Percentiles rank a stretch among this genome's conserved stretches.
Evolutionary conservation across 2,797 vertebrate species (phyloP).

Genomic region (Anguilla marmorata): DNA sequence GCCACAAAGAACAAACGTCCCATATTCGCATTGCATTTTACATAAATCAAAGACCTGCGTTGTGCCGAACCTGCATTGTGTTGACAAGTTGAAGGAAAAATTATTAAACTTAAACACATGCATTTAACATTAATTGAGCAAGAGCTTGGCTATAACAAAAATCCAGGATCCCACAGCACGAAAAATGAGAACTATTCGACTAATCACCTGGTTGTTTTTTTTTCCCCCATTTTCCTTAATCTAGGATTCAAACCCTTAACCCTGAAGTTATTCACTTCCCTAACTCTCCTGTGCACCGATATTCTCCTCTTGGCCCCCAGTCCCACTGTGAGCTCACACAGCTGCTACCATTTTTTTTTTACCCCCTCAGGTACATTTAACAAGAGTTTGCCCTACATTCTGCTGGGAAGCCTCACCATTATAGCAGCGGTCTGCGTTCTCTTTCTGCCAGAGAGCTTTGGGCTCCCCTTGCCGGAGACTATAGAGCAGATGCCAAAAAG

Average conservation of each 20-base stretch:
- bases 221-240: not conserved
- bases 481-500: constrained; percentile 77
- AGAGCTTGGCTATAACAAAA: too few relatives aligned
- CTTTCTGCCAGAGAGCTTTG: constrained; percentile 84
- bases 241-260: not conserved
- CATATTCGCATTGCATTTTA: not conserved
- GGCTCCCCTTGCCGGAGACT: constrained; percentile 79
- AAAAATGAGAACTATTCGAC: too few relatives aligned
- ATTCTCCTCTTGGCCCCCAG: not conserved
- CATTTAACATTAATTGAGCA: too few relatives aligned
- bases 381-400: constrained; percentile 79
- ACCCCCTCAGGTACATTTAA: constrained; percentile 67
- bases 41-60: too few relatives aligned
- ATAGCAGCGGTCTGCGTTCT: constrained; percentile 72
- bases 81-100: too few relatives aligned
- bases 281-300: not conserved
- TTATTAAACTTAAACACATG: too few relatives aligned
- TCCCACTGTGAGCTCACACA: not conserved
- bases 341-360: not conserved
- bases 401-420: constrained; percentile 76
- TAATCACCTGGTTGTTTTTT: too few relatives aligned
- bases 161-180: not conserved
- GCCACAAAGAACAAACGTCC: not conserved
- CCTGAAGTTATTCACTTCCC: too few relatives aligned
- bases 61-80: too few relatives aligned